Conservation (phyloP, 2,797 vertebrate genomes). For the Periparus ater region DNA sequence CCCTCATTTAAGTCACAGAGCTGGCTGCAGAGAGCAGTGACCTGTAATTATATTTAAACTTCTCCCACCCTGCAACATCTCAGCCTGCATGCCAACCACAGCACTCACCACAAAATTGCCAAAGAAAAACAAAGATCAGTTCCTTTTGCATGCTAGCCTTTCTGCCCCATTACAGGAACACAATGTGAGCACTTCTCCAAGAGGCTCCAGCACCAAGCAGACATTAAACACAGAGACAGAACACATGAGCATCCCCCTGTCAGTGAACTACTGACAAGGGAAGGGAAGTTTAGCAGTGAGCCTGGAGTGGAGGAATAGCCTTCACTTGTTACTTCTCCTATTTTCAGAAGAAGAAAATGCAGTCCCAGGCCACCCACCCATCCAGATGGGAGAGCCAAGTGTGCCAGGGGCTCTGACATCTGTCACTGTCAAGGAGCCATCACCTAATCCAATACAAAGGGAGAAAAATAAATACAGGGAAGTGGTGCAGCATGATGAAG, state of each 20-base stretch:
- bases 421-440: neutral
- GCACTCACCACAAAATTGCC: conserved; percentile 10
- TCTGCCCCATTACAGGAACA: neutral
- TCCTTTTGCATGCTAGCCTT: neutral
- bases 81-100: neutral
- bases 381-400: neutral
- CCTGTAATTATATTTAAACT: conserved; percentile 23
- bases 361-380: neutral
- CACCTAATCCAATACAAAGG: neutral
- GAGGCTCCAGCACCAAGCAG: neutral
- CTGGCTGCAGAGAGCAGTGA: neutral
- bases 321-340: neutral
- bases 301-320: neutral
- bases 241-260: fast-evolving
- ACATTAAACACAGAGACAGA: neutral
- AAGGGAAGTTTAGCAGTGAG: neutral
- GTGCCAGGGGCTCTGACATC: neutral
- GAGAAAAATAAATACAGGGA: neutral
- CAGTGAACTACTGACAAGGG: fast-evolving
- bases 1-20: neutral
- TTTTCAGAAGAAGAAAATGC: neutral
- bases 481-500: neutral
- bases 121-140: conserved; percentile 5
- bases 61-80: neutral
- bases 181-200: neutral